These are phyloP conservation scores for Hydrocynus forskahlii DNA, from an alignment of 2,797 vertebrate genomes.

Conservation along the genomic window DNA sequence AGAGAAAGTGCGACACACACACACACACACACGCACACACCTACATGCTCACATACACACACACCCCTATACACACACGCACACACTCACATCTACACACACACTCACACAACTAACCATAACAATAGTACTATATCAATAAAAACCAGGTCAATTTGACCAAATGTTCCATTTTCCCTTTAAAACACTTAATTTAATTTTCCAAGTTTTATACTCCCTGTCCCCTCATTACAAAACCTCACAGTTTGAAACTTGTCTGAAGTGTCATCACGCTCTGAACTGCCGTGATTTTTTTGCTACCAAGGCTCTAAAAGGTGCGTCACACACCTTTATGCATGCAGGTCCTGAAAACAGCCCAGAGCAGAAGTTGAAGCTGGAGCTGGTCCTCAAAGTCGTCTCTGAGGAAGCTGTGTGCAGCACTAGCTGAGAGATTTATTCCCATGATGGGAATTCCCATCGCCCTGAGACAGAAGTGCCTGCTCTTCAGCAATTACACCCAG, in stretches of 20 bases:
- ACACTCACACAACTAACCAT: not conserved
- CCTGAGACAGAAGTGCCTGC: constrained; percentile 55
- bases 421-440: constrained; percentile 66
- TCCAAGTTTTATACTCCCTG: not conserved
- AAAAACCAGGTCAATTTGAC: not conserved
- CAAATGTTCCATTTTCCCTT: not conserved
- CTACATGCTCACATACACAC: constrained; percentile 47
- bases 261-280: too few species aligned
- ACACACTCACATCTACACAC: not conserved
- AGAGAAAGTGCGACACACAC: constrained; percentile 71
- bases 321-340: too few species aligned
- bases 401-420: not conserved
- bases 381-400: not conserved
- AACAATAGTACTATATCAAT: not conserved
- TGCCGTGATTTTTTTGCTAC: too few species aligned
- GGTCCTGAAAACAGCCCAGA: too few species aligned
- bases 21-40: constrained; percentile 19
- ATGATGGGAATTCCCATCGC: constrained; percentile 55
- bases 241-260: not conserved
- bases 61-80: constrained; percentile 10
- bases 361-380: not conserved
- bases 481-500: constrained; percentile 72
- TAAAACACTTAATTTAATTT: not conserved
- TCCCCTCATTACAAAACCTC: not conserved
- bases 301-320: too few species aligned